Conservation (phyloP, 2,888 invertebrate genomes). For the Masnerella sp. region DNA sequence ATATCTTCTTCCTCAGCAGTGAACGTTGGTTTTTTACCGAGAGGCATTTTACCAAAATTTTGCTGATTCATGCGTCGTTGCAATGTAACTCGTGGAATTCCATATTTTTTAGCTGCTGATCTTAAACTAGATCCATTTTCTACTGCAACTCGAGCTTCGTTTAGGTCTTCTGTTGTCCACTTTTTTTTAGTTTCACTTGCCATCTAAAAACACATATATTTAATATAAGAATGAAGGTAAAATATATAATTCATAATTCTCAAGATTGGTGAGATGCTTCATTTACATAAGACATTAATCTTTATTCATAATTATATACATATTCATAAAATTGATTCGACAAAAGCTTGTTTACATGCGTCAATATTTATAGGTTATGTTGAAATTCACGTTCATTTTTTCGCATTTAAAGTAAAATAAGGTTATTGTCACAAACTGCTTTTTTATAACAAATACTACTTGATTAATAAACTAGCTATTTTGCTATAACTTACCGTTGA, state of each 20-base stretch:
- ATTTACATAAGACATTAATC: background rate
- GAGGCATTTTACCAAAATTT: constrained; percentile 26
- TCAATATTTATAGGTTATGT: too few relatives aligned
- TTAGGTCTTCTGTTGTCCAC: background rate
- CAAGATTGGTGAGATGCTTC: background rate
- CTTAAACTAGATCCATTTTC: background rate
- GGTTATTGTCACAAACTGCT: too few relatives aligned
- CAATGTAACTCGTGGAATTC: constrained; percentile 1
- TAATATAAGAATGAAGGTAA: too few relatives aligned
- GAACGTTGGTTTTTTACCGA: constrained; percentile 57
- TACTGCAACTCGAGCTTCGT: background rate
- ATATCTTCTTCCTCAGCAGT: constrained; percentile 61
- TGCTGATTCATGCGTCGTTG: background rate
- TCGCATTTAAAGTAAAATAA: too few relatives aligned
- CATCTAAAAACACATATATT: background rate
- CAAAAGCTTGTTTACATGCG: too few relatives aligned
- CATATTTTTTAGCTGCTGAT: background rate
- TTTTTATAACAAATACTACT: too few relatives aligned
- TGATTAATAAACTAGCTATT: too few relatives aligned
- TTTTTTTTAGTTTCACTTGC: background rate
- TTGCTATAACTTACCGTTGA: too few relatives aligned
- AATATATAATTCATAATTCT: background rate
- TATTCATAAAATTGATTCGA: too few relatives aligned
- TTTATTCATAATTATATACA: too few relatives aligned
- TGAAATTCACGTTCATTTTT: too few relatives aligned